Conservation (phyloP, 92 coral and sea anemone species). For the Montipora capitata region DNA sequence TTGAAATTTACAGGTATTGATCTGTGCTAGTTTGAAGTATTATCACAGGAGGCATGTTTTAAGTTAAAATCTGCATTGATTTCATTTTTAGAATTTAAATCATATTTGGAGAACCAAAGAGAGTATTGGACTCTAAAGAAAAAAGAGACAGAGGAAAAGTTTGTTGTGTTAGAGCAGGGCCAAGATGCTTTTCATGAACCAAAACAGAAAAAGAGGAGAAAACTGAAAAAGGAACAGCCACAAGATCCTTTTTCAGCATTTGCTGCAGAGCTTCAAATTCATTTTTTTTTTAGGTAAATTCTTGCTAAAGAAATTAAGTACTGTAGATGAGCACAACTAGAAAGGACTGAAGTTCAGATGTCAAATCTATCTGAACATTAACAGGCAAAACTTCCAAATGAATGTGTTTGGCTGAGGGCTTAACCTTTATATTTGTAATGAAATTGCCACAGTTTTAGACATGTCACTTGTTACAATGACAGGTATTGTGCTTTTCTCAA, state of each 20-base stretch:
- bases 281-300: not conserved
- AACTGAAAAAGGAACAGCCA: not conserved
- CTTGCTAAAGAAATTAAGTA: not conserved
- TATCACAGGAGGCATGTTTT: too few species aligned
- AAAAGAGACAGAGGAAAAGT: not conserved
- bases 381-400: too few species aligned
- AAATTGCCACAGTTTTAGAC: too few species aligned
- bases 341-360: too few species aligned
- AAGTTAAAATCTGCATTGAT: not conserved
- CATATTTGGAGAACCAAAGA: not conserved
- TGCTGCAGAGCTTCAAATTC: slow-evolving; percentile 14
- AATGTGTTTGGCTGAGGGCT: too few species aligned
- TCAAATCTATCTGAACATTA: not conserved
- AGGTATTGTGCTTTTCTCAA: too few species aligned
- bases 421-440: too few species aligned
- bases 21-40: too few species aligned
- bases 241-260: not conserved
- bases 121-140: not conserved
- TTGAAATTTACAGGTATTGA: too few species aligned
- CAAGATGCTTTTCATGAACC: not conserved
- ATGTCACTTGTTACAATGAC: too few species aligned
- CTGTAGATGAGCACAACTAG: too few species aligned
- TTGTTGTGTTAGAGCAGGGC: not conserved
- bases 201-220: not conserved
- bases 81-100: not conserved